Conservation (phyloP, 2,797 vertebrate species). For the Bradypus variegatus region DNA sequence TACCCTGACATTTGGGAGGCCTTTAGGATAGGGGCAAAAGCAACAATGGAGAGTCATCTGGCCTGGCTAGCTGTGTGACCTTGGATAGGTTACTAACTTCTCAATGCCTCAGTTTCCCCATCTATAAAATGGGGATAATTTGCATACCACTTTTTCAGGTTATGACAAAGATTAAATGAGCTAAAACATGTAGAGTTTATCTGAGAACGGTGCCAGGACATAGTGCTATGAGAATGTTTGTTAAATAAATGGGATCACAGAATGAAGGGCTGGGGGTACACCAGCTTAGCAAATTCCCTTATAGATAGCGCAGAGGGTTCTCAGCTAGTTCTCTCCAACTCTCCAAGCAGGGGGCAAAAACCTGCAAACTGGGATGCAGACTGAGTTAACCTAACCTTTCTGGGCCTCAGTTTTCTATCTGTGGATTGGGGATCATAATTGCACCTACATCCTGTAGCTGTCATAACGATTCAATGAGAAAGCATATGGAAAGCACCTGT, state of each 20-base stretch:
- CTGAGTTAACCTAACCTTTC: background rate
- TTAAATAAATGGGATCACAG: background rate
- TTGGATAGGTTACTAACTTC: background rate
- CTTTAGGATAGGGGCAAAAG: background rate
- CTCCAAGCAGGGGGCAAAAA: background rate
- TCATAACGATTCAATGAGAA: background rate
- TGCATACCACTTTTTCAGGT: background rate
- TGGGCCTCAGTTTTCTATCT: background rate
- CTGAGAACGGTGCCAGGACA: background rate
- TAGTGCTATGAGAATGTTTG: background rate
- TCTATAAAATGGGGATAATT: background rate
- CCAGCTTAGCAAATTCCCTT: background rate
- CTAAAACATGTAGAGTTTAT: background rate
- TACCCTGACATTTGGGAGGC: background rate
- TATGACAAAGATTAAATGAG: background rate
- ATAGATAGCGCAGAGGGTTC: background rate
- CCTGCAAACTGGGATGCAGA: background rate
- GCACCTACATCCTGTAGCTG: background rate
- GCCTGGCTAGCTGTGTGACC: background rate
- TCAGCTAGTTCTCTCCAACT: background rate
- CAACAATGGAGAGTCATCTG: background rate
- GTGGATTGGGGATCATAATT: background rate
- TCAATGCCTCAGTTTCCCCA: background rate
- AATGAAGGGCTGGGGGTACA: background rate
- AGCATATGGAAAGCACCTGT: background rate